Evolutionary conservation across 2,113 vertebrate species (phyloP).

Genomic region (Seriola quinqueradiata): DNA sequence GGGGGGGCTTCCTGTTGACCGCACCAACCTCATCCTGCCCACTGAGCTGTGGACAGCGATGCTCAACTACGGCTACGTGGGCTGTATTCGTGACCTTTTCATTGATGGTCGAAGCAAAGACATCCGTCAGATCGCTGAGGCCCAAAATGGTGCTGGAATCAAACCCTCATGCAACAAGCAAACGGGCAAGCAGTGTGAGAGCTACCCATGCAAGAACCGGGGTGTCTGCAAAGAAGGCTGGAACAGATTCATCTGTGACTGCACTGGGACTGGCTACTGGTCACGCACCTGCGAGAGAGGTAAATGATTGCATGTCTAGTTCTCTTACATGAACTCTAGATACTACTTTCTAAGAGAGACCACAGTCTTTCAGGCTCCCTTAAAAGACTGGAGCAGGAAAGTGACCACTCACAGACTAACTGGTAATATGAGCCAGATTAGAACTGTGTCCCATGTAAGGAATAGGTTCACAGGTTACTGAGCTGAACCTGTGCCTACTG

Average conservation of each 20-base stretch:
- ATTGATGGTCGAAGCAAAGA: constrained; percentile 98
- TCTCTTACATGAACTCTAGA: neutral
- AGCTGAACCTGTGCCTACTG: neutral
- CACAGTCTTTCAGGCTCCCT: neutral
- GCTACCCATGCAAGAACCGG: constrained; percentile 95
- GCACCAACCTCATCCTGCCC: constrained; percentile 94
- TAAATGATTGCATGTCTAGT: constrained; percentile 58
- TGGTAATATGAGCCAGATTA: neutral
- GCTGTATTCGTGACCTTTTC: constrained; percentile 97
- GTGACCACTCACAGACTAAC: too few species aligned
- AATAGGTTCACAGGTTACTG: neutral
- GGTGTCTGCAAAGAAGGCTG: constrained; percentile 96
- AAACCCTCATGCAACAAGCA: constrained; percentile 95
- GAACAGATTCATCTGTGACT: constrained; percentile 99
- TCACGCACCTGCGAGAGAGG: constrained; percentile 96
- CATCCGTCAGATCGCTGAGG: constrained; percentile 96
- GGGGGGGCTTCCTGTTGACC: constrained; percentile 93
- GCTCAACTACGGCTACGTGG: constrained; percentile 98
- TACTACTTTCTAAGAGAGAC: neutral
- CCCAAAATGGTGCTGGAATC: constrained; percentile 94
- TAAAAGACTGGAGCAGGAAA: too few species aligned
- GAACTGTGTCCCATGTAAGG: neutral
- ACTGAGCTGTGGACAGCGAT: constrained; percentile 99
- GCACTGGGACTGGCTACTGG: constrained; percentile 96
- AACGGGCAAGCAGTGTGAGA: constrained; percentile 94